Conservation (phyloP, 2,113 vertebrate species). For the Anguilla japonica region DNA sequence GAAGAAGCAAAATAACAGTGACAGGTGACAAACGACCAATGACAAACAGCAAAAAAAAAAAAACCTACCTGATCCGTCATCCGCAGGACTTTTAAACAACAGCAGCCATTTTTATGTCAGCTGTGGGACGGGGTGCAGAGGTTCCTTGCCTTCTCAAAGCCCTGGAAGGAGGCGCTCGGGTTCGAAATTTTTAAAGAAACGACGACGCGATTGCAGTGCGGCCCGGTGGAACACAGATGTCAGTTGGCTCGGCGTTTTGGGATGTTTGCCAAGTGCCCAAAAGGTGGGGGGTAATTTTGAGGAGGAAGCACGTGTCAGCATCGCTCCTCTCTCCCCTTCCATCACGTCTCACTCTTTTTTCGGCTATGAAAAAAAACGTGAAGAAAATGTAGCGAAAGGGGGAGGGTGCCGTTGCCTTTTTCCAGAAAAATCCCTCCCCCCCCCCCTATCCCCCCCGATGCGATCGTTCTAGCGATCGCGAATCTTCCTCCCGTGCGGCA, state of each 20-base stretch:
- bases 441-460: too few species aligned
- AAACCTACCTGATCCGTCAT: neutral
- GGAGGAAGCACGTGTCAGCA: neutral
- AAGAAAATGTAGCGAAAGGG: neutral
- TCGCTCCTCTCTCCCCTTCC: neutral
- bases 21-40: constrained; percentile 64
- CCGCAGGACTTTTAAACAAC: neutral
- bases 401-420: neutral
- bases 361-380: neutral
- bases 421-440: neutral
- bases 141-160: neutral
- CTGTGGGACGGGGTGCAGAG: neutral
- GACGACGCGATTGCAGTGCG: neutral
- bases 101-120: neutral
- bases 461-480: neutral
- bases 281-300: neutral
- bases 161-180: neutral
- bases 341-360: neutral
- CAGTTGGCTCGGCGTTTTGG: neutral
- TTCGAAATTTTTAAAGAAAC: neutral
- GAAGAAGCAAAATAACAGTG: neutral
- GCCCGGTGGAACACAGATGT: neutral
- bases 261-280: neutral
- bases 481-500: neutral
- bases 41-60: neutral